These are phyloP conservation scores for Drosophila bocki DNA, from an alignment of 1,140 invertebrate species.

Conservation along the genomic window DNA sequence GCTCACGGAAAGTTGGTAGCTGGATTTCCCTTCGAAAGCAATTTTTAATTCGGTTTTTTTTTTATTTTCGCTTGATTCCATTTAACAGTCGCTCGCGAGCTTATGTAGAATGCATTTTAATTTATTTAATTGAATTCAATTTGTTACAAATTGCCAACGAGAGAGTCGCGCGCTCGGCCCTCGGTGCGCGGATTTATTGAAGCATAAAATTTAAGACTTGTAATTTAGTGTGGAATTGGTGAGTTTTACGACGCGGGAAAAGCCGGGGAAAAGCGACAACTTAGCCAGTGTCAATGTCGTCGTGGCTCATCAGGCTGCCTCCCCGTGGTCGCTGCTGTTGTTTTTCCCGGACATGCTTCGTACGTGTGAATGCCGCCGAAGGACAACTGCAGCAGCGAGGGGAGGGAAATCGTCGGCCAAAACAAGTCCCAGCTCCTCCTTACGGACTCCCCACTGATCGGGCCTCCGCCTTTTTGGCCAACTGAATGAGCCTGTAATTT, in stretches of 20 bases:
- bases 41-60: conserved; percentile 65
- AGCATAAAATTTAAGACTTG: conserved; percentile 77
- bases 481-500: conserved; percentile 76
- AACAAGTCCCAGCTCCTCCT: conserved; percentile 18
- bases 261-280: conserved; percentile 28
- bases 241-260: conserved; percentile 54
- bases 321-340: conserved; percentile 25
- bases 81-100: conserved; percentile 45
- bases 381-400: conserved; percentile 69
- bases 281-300: conserved; percentile 71
- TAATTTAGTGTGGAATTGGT: conserved; percentile 65
- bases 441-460: conserved; percentile 5
- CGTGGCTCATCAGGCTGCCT: conserved; percentile 51
- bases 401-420: conserved; percentile 24
- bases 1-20: conserved; percentile 52
- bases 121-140: conserved; percentile 82
- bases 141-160: conserved; percentile 69
- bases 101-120: conserved; percentile 81
- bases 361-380: conserved; percentile 68
- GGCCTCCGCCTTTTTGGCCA: conserved; percentile 39
- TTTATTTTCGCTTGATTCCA: conserved; percentile 45
- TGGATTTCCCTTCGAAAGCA: conserved; percentile 41
- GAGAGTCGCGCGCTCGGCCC: conserved; percentile 15
- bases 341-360: conserved; percentile 50
- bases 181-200: conserved; percentile 69